Evolutionary conservation across 2,888 invertebrate species (phyloP).

Genomic region (Lumbricus terrestris): DNA sequence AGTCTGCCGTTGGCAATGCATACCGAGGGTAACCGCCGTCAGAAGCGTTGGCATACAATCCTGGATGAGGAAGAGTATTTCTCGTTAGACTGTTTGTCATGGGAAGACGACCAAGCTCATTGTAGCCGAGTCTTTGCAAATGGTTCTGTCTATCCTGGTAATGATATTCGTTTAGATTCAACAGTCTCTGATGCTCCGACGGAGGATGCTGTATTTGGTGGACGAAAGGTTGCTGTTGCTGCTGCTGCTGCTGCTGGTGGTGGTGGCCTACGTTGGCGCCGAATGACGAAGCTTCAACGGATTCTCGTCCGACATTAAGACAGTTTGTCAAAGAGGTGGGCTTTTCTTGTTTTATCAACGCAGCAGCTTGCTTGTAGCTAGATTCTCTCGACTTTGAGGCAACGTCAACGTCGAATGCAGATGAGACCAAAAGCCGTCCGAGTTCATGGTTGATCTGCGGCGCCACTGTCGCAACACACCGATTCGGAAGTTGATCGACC

Average conservation of each 20-base stretch:
- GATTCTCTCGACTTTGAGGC: neutral
- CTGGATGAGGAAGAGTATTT: neutral
- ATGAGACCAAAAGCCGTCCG: neutral
- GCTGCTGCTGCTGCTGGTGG: neutral
- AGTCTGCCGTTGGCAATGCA: neutral
- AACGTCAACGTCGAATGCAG: neutral
- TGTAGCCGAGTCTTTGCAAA: neutral
- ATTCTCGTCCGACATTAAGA: neutral
- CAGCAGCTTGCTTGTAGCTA: neutral
- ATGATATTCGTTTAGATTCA: neutral
- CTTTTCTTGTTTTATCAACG: neutral
- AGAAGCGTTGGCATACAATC: neutral
- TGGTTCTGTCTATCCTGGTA: neutral
- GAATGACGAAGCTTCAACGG: neutral
- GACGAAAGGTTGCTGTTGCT: neutral
- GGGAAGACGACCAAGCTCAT: neutral
- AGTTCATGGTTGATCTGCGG: constrained; percentile 3
- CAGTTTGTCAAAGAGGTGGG: neutral
- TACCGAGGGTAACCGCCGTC: neutral
- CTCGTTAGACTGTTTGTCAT: neutral
- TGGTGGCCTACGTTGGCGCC: too few species aligned
- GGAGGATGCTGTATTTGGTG: neutral
- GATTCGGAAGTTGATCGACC: neutral
- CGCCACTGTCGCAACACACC: neutral
- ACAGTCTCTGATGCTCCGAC: neutral